These are phyloP conservation scores for Hyppa rectilinea DNA, from an alignment of 2,888 invertebrate species.

Conservation along the genomic window DNA sequence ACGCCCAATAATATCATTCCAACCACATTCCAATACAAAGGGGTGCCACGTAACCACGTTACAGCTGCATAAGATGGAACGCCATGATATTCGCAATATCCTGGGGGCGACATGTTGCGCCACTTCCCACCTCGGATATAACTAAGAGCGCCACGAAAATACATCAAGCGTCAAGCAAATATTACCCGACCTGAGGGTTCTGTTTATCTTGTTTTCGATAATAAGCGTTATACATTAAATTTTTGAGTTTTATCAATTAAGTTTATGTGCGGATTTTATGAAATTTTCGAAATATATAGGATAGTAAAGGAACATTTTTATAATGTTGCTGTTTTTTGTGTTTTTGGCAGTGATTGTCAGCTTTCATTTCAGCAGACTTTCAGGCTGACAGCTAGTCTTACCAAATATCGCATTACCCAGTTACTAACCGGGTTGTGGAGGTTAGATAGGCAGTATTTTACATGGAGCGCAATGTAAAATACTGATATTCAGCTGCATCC, in stretches of 20 bases:
- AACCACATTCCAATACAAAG: constrained; percentile 11
- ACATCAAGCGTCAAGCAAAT: constrained; percentile 35
- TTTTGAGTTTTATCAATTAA: neutral
- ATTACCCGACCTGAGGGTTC: constrained; percentile 1
- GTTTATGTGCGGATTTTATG: neutral
- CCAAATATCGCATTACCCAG: too few species aligned
- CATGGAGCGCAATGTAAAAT: too few species aligned
- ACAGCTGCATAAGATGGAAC: constrained; percentile 2
- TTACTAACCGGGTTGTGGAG: too few species aligned
- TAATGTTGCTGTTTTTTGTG: too few species aligned
- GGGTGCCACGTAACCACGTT: neutral
- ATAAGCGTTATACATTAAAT: neutral
- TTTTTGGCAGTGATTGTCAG: too few species aligned
- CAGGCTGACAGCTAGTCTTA: too few species aligned
- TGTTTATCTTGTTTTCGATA: constrained; percentile 4
- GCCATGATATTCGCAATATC: constrained; percentile 41
- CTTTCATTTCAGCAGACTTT: too few species aligned
- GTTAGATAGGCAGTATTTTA: too few species aligned
- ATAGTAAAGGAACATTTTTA: too few species aligned
- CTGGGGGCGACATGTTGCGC: constrained; percentile 35
- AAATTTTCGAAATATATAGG: too few species aligned
- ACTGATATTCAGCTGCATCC: too few species aligned
- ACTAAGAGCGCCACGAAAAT: constrained; percentile 27
- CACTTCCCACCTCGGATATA: constrained; percentile 33
- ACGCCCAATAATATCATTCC: neutral